These are phyloP conservation scores for Celastrina argiolus DNA, from an alignment of 2,888 invertebrate species.

Conservation along the genomic window DNA sequence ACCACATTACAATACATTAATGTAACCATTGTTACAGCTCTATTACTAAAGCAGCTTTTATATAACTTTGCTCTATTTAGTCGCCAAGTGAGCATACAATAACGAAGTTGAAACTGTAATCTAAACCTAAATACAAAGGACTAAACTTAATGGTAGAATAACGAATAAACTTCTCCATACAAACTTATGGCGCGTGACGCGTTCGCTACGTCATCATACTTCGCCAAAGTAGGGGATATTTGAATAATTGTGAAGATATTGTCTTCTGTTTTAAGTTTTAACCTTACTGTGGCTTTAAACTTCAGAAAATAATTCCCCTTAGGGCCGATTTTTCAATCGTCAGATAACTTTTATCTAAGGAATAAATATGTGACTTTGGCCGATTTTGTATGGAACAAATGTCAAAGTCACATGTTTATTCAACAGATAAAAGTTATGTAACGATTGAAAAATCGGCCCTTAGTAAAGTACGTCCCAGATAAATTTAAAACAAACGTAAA, in stretches of 20 bases:
- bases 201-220: not conserved
- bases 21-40: slow-evolving; percentile 9
- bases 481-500: too few species aligned
- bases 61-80: slow-evolving; percentile 8
- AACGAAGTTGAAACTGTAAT: not conserved
- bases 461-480: too few species aligned
- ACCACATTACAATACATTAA: not conserved
- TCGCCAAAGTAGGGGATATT: not conserved
- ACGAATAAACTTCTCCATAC: not conserved
- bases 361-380: too few species aligned
- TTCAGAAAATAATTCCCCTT: too few species aligned
- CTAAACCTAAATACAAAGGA: not conserved
- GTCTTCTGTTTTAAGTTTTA: too few species aligned
- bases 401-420: too few species aligned
- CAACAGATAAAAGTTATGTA: too few species aligned
- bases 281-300: too few species aligned
- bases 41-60: not conserved
- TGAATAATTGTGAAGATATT: not conserved
- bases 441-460: too few species aligned
- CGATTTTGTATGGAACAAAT: too few species aligned
- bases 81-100: not conserved
- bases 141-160: slow-evolving; percentile 3
- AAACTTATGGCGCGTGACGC: not conserved
- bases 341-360: too few species aligned
- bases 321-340: too few species aligned